phyloP scores from a whole-genome alignment of 2,888 invertebrate species.

The Amblyjoppa proteus region DNA sequence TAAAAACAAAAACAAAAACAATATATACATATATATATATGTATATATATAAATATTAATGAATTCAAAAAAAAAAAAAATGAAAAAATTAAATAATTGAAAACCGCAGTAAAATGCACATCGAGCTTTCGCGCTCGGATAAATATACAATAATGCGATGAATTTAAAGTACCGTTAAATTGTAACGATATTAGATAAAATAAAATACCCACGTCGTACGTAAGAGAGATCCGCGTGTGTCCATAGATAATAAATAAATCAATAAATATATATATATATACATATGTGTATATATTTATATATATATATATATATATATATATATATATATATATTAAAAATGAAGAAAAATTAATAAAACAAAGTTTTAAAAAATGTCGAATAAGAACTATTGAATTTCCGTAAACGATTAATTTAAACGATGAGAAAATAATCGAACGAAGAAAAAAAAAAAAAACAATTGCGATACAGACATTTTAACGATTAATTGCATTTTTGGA shows the following conservation, averaged over 20 bases:
- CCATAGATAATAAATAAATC: background rate
- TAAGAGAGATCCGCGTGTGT: constrained; percentile 60
- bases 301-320: background rate
- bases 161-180: constrained; percentile 72
- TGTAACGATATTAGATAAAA: constrained; percentile 67
- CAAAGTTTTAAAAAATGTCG: constrained; percentile 47
- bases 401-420: constrained; percentile 51
- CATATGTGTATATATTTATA: background rate
- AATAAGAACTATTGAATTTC: constrained; percentile 19
- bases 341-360: constrained; percentile 19
- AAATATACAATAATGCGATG: constrained; percentile 75
- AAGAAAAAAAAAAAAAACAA: constrained; percentile 1
- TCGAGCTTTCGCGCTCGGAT: constrained; percentile 66
- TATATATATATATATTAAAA: constrained; percentile 1
- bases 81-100: constrained; percentile 45
- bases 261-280: background rate
- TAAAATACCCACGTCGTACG: constrained; percentile 66
- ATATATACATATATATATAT: constrained; percentile 5
- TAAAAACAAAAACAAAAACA: constrained; percentile 49
- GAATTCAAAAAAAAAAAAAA: constrained; percentile 11
- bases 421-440: constrained; percentile 1
- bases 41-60: constrained; percentile 63
- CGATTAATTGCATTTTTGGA: background rate
- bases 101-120: constrained; percentile 63
- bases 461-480: constrained; percentile 17